Evolutionary conservation across 2,888 invertebrate genomes (phyloP).

Genomic region (Diadegma fenestrale): DNA sequence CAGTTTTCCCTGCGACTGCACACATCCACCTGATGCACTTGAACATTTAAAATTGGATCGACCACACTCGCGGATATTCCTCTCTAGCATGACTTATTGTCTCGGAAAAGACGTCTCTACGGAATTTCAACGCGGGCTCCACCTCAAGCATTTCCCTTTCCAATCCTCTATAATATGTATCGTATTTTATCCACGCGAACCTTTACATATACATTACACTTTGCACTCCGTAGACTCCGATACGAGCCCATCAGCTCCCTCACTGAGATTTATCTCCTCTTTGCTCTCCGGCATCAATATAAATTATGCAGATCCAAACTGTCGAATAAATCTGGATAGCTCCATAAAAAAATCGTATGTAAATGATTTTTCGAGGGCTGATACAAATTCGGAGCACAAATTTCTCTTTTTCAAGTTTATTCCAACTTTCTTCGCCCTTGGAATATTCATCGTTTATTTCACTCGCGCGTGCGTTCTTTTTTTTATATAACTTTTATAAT

Average conservation of each 20-base stretch:
- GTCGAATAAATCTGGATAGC: constrained; percentile 46
- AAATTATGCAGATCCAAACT: constrained; percentile 59
- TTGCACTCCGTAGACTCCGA: constrained; percentile 28
- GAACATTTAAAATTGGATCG: constrained; percentile 69
- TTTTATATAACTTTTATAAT: no score
- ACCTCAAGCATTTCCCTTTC: constrained; percentile 28
- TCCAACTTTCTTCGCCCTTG: not conserved
- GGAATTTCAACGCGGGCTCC: constrained; percentile 56
- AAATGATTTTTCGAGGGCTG: not conserved
- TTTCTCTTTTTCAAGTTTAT: not conserved
- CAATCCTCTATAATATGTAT: constrained; percentile 28
- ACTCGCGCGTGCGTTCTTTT: not conserved
- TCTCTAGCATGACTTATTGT: constrained; percentile 68
- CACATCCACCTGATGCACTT: constrained; percentile 57
- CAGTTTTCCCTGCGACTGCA: constrained; percentile 25
- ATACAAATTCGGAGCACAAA: not conserved
- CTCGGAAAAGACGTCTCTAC: constrained; percentile 52
- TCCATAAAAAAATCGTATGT: not conserved
- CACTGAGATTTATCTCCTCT: constrained; percentile 46
- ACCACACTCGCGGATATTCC: constrained; percentile 43
- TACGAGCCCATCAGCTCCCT: constrained; percentile 18
- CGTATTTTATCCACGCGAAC: constrained; percentile 8
- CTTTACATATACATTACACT: constrained; percentile 4
- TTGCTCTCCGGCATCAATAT: constrained; percentile 58
- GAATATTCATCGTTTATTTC: not conserved